Conservation (phyloP, 1,140 invertebrate species). For the Achroia grisella region DNA sequence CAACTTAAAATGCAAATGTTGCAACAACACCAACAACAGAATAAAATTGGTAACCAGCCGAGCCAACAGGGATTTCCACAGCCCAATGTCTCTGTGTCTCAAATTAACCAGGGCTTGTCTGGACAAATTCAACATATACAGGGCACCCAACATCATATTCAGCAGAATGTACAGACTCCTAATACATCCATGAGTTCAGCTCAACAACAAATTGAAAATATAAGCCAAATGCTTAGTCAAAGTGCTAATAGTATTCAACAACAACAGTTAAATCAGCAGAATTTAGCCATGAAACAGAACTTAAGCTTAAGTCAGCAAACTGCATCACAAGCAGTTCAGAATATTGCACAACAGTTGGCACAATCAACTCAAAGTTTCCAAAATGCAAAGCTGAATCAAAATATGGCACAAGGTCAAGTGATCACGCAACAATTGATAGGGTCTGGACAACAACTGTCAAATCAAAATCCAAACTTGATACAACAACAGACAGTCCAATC, state of each 20-base stretch:
- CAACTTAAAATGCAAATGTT: constrained; percentile 65
- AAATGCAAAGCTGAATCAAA: constrained; percentile 59
- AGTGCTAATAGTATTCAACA: constrained; percentile 65
- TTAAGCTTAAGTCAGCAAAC: constrained; percentile 57
- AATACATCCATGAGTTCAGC: constrained; percentile 53
- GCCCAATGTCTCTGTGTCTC: constrained; percentile 45
- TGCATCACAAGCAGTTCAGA: constrained; percentile 53
- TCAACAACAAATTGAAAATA: constrained; percentile 67
- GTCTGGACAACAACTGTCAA: constrained; percentile 43
- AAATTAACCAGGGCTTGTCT: constrained; percentile 57
- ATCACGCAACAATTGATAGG: constrained; percentile 53
- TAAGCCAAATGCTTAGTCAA: constrained; percentile 65
- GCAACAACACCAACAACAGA: constrained; percentile 48
- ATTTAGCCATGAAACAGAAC: constrained; percentile 57
- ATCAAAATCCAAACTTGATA: constrained; percentile 49
- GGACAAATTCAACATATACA: constrained; percentile 58
- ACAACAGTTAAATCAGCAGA: constrained; percentile 54
- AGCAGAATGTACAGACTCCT: constrained; percentile 51
- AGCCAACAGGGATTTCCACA: constrained; percentile 59
- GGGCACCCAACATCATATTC: constrained; percentile 48
- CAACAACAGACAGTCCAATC: constrained; percentile 64
- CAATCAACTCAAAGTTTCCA: constrained; percentile 63
- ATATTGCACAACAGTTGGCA: constrained; percentile 64
- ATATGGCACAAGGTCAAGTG: constrained; percentile 45
- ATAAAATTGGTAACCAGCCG: constrained; percentile 56